Evolutionary conservation across 1,140 invertebrate genomes (phyloP).

Genomic region (Thereuonema tuberculata): DNA sequence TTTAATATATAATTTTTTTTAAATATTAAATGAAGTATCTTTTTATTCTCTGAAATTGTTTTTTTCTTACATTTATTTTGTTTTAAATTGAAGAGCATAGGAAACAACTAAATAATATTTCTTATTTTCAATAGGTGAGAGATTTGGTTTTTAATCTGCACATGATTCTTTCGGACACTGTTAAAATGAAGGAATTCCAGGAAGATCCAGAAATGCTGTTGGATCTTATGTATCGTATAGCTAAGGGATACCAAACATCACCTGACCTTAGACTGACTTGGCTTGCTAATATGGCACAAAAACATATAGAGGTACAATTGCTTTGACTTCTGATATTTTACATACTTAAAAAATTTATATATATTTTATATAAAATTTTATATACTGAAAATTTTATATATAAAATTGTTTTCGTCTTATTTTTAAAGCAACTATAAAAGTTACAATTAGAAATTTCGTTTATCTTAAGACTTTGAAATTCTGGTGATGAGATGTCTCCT

Average conservation of each 20-base stretch:
- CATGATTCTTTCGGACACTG: conserved; percentile 96
- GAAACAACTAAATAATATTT: too few relatives aligned
- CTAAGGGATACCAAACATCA: conserved; percentile 95
- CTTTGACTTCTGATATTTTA: too few relatives aligned
- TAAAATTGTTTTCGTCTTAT: not conserved
- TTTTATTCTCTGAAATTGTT: too few relatives aligned
- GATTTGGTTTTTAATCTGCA: conserved; percentile 93
- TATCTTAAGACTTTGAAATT: too few relatives aligned
- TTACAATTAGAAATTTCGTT: too few relatives aligned
- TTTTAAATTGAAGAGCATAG: too few relatives aligned
- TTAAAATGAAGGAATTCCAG: conserved; percentile 98
- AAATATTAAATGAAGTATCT: too few relatives aligned
- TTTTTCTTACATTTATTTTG: too few relatives aligned
- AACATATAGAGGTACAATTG: conserved; percentile 69
- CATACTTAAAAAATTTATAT: too few relatives aligned
- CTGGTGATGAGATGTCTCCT: too few relatives aligned
- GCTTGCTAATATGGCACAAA: conserved; percentile 93
- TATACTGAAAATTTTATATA: not conserved
- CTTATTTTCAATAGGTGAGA: too few relatives aligned
- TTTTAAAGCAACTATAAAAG: not conserved
- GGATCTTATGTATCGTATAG: conserved; percentile 95
- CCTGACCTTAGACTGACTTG: conserved; percentile 89
- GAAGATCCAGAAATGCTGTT: conserved; percentile 97
- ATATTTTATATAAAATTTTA: not conserved
- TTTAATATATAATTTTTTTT: too few relatives aligned